Base-by-base conservation (phyloP, 2,113 vertebrate species). In the Pitta sordida region DNA sequence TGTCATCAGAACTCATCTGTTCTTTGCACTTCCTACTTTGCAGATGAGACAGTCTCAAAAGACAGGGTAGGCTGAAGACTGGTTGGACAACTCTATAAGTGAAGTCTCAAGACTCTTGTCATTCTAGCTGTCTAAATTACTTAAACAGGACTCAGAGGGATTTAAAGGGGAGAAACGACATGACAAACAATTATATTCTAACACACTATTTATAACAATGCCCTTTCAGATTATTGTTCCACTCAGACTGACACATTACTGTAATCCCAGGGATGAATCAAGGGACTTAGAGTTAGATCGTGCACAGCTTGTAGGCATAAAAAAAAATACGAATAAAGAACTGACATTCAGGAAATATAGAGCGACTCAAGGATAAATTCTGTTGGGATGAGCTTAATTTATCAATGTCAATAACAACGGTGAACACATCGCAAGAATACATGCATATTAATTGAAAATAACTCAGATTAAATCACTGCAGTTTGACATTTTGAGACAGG, bases 371-470 rank as follows among this genome's bases (percentile, higher is more conserved):
- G 98, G 97, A 98, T 98, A 98, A 98, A 98, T 98, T 98, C 97
- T 96, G 97, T 97, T 96, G 93, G 98, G 98, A 98, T 98, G 97
- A 99, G 98, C 98, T 98, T 98, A 98, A 99, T 99, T 99, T 98
- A 98, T 99, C 99, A 99, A 98, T 97, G 99, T 99, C 99, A 98
- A 98, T 98, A 98, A 98, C 95, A 90, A 98, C 94, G 96, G 98
- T 98, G 98, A 98, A 98, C 97, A 98, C 97, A 96, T 97, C 96
- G 90, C 97, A 97, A 98, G 98, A 98, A 98, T 98, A 98, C 98
- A 99, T 99, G 98, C 98, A 99, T 99, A 99, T 99, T 99, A 99
- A 99, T 99, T 99, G 99, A 99, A 99, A 99, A 98, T 99, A 99
- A 99, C 98, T 99, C 98, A 98, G 98, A 99, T 99, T 99, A 99